A percentile compares a stretch with the other conserved stretches of the same genome.
Conservation (phyloP, 2,113 vertebrate genomes). For the Gracilinanus agilis region DNA sequence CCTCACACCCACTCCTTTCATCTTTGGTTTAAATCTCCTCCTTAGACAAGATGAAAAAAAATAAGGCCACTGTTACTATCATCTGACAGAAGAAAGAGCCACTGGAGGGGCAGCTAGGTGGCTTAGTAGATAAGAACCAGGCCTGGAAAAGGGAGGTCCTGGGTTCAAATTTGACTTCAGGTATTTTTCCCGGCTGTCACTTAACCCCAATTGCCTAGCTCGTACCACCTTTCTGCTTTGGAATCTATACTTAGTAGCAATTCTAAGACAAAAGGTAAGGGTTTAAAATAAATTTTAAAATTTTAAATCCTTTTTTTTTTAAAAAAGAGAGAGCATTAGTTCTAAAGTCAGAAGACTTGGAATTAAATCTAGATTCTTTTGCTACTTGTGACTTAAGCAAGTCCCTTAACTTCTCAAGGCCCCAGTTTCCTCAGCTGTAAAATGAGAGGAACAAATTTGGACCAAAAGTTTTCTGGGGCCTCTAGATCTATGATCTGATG, state of each 20-base stretch:
- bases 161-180: too few relatives aligned
- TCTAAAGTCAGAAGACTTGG: not conserved
- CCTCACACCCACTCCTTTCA: not conserved
- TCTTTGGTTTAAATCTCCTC: not conserved
- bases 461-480: not conserved
- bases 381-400: not conserved
- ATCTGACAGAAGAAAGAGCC: not conserved
- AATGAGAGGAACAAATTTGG: not conserved
- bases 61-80: not conserved
- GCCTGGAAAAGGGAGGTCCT: too few relatives aligned
- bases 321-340: too few relatives aligned
- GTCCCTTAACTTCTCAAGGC: not conserved
- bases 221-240: too few relatives aligned
- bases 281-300: too few relatives aligned
- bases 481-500: not conserved
- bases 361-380: not conserved
- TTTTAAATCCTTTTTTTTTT: too few relatives aligned
- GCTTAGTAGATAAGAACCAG: too few relatives aligned
- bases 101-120: too few relatives aligned
- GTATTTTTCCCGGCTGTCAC: too few relatives aligned
- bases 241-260: too few relatives aligned
- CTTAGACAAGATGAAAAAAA: not conserved
- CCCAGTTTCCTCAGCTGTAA: not conserved
- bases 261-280: too few relatives aligned
- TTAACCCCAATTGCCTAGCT: too few relatives aligned